Percentiles rank a stretch among this genome's conserved stretches.
These are phyloP conservation scores for Endotricha flammealis DNA, from an alignment of 2,888 invertebrate genomes.

Conservation along the genomic window DNA sequence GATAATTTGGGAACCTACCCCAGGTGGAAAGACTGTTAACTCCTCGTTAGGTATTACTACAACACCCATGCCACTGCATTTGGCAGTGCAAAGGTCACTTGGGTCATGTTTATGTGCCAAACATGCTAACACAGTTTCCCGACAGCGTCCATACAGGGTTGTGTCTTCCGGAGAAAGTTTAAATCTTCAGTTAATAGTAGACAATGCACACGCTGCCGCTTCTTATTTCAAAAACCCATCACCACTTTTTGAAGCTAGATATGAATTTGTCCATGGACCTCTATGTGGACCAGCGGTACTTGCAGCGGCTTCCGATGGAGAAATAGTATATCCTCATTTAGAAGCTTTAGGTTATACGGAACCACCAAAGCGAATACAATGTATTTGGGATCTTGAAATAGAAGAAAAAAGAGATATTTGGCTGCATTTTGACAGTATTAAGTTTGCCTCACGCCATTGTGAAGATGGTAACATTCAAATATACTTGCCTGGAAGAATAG, in stretches of 20 bases:
- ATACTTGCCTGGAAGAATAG: slow-evolving; percentile 83
- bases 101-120: slow-evolving; percentile 86
- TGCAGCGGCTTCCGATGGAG: slow-evolving; percentile 88
- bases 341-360: slow-evolving; percentile 86
- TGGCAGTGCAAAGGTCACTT: slow-evolving; percentile 82
- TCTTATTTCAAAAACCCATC: slow-evolving; percentile 92
- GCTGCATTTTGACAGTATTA: slow-evolving; percentile 91
- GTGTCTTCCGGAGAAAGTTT: slow-evolving; percentile 89
- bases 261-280: slow-evolving; percentile 93
- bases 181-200: slow-evolving; percentile 89
- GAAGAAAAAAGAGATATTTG: slow-evolving; percentile 91
- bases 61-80: slow-evolving; percentile 75
- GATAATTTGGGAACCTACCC: slow-evolving; percentile 86
- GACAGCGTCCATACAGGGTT: slow-evolving; percentile 80
- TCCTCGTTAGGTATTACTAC: slow-evolving; percentile 51
- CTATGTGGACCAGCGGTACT: slow-evolving; percentile 90
- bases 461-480: slow-evolving; percentile 92
- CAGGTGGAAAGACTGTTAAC: slow-evolving; percentile 48
- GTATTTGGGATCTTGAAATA: slow-evolving; percentile 90
- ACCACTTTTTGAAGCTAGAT: slow-evolving; percentile 90
- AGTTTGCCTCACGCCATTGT: slow-evolving; percentile 90
- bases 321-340: slow-evolving; percentile 91
- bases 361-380: slow-evolving; percentile 83
- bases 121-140: slow-evolving; percentile 77
- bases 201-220: slow-evolving; percentile 89